A percentile compares a stretch with the other conserved stretches of the same genome.
Conservation (phyloP, 2,888 invertebrate genomes). For the Pogonocherus hispidulus region DNA sequence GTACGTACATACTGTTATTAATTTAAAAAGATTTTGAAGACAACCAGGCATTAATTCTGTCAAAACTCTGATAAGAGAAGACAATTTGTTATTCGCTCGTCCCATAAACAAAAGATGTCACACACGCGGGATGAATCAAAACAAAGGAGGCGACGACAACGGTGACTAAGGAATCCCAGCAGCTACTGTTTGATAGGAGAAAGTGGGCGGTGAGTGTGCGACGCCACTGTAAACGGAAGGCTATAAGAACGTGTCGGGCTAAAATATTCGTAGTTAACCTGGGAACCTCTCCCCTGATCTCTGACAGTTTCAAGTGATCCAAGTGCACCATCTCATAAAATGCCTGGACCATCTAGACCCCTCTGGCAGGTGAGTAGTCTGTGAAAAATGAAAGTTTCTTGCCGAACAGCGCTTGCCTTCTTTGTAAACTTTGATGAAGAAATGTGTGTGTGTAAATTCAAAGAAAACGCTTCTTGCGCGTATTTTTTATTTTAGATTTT, state of each 20-base stretch:
- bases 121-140: slow-evolving; percentile 36
- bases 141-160: slow-evolving; percentile 37
- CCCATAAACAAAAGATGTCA: slow-evolving; percentile 22
- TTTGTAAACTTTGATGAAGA: too few relatives aligned
- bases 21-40: too few relatives aligned
- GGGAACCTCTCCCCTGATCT: slow-evolving; percentile 55
- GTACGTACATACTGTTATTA: too few relatives aligned
- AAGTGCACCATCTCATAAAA: slow-evolving; percentile 65
- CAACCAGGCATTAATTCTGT: too few relatives aligned
- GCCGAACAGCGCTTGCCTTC: neutral
- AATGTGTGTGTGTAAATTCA: too few relatives aligned
- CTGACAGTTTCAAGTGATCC: slow-evolving; percentile 54
- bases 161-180: slow-evolving; percentile 57
- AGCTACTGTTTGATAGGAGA: slow-evolving; percentile 48
- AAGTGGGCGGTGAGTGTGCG: slow-evolving; percentile 55
- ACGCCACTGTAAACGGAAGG: slow-evolving; percentile 62
- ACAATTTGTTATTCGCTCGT: neutral
- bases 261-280: slow-evolving; percentile 61
- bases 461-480: neutral
- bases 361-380: slow-evolving; percentile 77
- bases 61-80: too few relatives aligned
- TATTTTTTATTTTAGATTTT: slow-evolving; percentile 17
- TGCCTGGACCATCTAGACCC: slow-evolving; percentile 80
- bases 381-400: neutral
- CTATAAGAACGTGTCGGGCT: slow-evolving; percentile 61